phyloP scores from a whole-genome alignment of 2,888 invertebrate species.

The Aleiodes testaceus region DNA sequence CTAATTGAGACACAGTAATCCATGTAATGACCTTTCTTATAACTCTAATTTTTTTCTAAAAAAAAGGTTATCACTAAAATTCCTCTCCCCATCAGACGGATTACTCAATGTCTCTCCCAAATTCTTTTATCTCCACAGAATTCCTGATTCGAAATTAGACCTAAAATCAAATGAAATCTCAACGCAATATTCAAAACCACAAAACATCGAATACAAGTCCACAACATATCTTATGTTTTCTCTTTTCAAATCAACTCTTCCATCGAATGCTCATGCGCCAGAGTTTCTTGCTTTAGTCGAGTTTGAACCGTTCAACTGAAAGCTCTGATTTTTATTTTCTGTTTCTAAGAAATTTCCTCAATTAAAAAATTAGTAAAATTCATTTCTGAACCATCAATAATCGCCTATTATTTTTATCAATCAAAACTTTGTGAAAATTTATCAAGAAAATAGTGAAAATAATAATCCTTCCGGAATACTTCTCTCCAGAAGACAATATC shows the following conservation, averaged over 20 bases:
- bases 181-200: background rate
- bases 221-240: background rate
- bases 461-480: background rate
- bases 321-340: conserved; percentile 1
- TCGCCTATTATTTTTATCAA: background rate
- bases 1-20: too few relatives aligned
- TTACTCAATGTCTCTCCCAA: too few relatives aligned
- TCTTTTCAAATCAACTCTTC: conserved; percentile 5
- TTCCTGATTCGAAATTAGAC: too few relatives aligned
- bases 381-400: background rate
- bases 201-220: conserved; percentile 2
- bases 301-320: conserved; percentile 17
- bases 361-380: background rate
- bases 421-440: conserved; percentile 1
- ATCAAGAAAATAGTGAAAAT: background rate
- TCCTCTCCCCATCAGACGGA: too few relatives aligned
- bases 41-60: too few relatives aligned
- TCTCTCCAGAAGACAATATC: background rate
- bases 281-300: conserved; percentile 10
- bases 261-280: conserved; percentile 4
- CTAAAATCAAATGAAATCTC: too few relatives aligned
- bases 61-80: too few relatives aligned
- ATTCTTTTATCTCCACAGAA: too few relatives aligned
- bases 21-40: too few relatives aligned
- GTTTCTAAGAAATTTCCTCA: too few relatives aligned